A percentile compares a stretch with the other conserved stretches of the same genome.
Evolutionary conservation across 2,888 invertebrate genomes (phyloP).

Genomic region (Drosophila testacea): DNA sequence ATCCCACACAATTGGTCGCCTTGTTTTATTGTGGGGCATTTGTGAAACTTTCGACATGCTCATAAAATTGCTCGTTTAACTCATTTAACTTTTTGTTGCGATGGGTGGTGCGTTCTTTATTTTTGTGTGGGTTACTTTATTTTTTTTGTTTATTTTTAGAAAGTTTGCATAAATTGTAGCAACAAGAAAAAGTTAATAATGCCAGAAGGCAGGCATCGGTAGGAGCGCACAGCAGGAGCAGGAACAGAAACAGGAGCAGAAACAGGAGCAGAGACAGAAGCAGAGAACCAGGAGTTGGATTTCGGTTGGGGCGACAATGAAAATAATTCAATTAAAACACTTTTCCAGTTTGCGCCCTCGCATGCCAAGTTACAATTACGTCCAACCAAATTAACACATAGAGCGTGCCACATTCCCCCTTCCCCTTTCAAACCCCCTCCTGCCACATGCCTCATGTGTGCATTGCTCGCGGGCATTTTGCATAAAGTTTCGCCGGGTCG

Average conservation of each 20-base stretch:
- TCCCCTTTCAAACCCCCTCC: neutral
- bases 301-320: constrained; percentile 75
- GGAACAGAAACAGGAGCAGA: neutral
- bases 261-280: too few species aligned
- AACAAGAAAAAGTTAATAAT: constrained; percentile 71
- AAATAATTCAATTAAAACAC: constrained; percentile 85
- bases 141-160: constrained; percentile 39
- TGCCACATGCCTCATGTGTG: constrained; percentile 29
- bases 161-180: constrained; percentile 77
- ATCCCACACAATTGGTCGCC: constrained; percentile 50
- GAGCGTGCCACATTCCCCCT: constrained; percentile 15
- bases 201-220: constrained; percentile 53
- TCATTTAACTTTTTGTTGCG: constrained; percentile 78
- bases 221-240: constrained; percentile 30
- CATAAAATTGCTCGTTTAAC: constrained; percentile 83
- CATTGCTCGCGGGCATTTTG: constrained; percentile 69
- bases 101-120: constrained; percentile 40
- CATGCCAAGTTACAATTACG: constrained; percentile 84
- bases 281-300: constrained; percentile 11
- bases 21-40: constrained; percentile 67
- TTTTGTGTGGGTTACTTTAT: constrained; percentile 27
- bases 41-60: constrained; percentile 74
- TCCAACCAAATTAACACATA: constrained; percentile 79
- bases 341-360: constrained; percentile 77
- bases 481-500: constrained; percentile 63